A percentile compares a stretch with the other conserved stretches of the same genome.
phyloP scores from a whole-genome alignment of 2,113 vertebrate species.

The Rhinogobius similis region DNA sequence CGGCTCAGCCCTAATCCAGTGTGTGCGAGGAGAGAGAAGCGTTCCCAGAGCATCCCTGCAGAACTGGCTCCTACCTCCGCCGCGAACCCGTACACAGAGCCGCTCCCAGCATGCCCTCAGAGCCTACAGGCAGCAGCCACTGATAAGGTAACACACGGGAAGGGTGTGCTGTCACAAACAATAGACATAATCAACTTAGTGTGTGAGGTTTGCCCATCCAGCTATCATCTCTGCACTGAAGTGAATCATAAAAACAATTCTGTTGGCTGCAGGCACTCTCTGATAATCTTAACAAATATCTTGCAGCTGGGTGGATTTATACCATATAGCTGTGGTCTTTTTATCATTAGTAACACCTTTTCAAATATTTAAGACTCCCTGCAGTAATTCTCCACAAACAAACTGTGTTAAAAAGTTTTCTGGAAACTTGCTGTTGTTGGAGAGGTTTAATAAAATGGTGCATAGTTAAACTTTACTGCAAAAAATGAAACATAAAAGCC shows the following conservation, averaged over 20 bases:
- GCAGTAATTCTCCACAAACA: neutral
- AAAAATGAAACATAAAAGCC: too few relatives aligned
- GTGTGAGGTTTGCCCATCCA: neutral
- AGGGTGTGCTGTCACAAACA: conserved; percentile 10
- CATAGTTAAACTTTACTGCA: neutral
- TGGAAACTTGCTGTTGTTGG: neutral
- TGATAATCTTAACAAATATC: conserved; percentile 11
- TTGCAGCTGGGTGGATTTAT: neutral
- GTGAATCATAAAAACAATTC: neutral
- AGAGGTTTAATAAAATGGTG: neutral
- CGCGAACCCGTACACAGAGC: conserved; percentile 51
- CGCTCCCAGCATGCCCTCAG: conserved; percentile 59
- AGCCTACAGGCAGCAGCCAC: conserved; percentile 50
- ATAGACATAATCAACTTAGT: conserved; percentile 11
- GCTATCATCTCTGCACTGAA: neutral
- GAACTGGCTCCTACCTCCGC: conserved; percentile 68
- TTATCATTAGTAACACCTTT: conserved; percentile 1
- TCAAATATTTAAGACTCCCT: conserved; percentile 8
- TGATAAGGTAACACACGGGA: conserved; percentile 60
- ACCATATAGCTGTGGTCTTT: neutral
- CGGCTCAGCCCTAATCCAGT: conserved; percentile 48
- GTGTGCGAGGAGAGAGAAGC: conserved; percentile 39
- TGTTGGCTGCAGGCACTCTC: neutral
- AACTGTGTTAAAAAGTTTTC: neutral
- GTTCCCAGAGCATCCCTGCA: conserved; percentile 62